These are phyloP conservation scores for Vultur gryphus DNA, from an alignment of 2,797 vertebrate genomes.

Conservation along the genomic window DNA sequence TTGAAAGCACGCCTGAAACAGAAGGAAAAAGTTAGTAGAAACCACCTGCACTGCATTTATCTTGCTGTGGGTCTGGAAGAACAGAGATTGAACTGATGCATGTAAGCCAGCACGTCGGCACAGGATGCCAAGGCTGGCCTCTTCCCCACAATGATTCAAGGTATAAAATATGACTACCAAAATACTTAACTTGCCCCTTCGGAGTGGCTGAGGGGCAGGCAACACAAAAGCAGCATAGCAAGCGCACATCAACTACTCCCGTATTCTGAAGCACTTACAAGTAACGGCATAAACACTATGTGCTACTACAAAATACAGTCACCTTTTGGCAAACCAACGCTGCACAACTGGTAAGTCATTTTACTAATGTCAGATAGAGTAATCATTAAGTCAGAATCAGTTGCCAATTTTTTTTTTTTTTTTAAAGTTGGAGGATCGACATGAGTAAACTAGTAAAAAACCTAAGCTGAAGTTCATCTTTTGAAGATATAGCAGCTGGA, in stretches of 20 bases:
- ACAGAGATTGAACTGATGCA: background rate
- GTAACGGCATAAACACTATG: background rate
- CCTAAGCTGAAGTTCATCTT: background rate
- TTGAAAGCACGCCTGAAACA: slow-evolving; percentile 86
- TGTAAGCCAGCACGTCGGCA: background rate
- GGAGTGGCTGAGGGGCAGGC: background rate
- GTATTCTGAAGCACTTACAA: background rate
- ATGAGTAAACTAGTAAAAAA: background rate
- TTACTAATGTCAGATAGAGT: background rate
- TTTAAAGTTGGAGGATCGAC: background rate
- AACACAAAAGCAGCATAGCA: background rate
- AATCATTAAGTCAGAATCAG: background rate
- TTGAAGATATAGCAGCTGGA: background rate
- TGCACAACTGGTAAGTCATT: background rate
- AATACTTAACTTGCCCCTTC: background rate
- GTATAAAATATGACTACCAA: background rate
- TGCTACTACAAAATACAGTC: background rate
- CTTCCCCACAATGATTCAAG: background rate
- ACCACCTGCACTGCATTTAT: background rate
- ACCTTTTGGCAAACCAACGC: background rate
- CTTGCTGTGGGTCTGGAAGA: background rate
- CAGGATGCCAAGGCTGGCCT: background rate
- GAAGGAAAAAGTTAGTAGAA: background rate
- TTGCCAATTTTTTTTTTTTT: background rate
- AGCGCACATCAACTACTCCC: background rate